Evolutionary conservation across 2,888 invertebrate genomes (phyloP), one percentile per base, ranked within the genome.

Genomic region (Priapulus caudatus): DNA sequence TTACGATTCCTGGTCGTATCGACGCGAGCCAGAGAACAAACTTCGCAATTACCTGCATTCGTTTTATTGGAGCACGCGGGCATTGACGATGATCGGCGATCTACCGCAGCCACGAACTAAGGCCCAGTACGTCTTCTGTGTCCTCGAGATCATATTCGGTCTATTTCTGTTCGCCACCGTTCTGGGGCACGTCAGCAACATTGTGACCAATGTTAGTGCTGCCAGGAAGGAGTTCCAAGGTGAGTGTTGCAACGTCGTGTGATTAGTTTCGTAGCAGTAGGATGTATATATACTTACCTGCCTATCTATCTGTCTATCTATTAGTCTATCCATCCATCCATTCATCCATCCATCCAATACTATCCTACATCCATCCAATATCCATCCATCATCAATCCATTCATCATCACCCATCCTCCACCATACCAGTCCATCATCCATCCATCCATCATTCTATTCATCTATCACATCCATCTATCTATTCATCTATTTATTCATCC

Each of bases 151-250:
- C 68, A 78, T 95, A 64, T 90, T 93, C 72, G 93, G 92, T 56
- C 78, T 97, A 69, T 78, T 95, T 70, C 79, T 95, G 60, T 95
- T 95, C 72, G 92, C 95, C 56, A 89, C 93, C 15, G 91, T 97
- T 56, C 78, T 97, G 62, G 95, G 95, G 15, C 92, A 95, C 75
- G 93, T 95, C 62, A 92, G 93, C 62, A 95, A 93, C 75, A 97
- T 97, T 71, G 95, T 97, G 65, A 92, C 93, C 56, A 92, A 91
- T 53, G 91, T 95, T 67, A 91, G 92, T 72, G 88, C 91, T 10
- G 93, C 92, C 52, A 79, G 93, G 65, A 95, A 95, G 75, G 95
- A 97, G 72, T 97, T 97, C 75, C 95, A 97, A 81, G 92, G 95
- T 93, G 75, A 78, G 78, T 74, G 48, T 20, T 47, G 50, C 54